These are phyloP conservation scores for Campoletis raptor DNA, from an alignment of 2,888 invertebrate species.

Conservation along the genomic window DNA sequence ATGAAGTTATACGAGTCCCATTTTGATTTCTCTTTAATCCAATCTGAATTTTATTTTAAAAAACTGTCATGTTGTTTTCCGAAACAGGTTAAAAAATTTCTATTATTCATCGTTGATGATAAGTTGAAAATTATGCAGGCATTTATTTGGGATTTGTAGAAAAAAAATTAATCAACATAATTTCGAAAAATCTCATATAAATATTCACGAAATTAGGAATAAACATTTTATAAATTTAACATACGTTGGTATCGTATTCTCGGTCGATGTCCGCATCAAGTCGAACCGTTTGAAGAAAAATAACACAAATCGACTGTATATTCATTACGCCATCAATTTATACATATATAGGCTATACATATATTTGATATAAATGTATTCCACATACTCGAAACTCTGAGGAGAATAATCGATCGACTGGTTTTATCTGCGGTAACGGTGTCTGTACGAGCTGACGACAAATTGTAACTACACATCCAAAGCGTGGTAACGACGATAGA, in stretches of 20 bases:
- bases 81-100: background rate
- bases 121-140: no score
- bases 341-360: background rate
- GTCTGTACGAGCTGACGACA: constrained; percentile 51
- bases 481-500: constrained; percentile 12
- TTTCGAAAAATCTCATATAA: background rate
- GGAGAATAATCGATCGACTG: constrained; percentile 54
- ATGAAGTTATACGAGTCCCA: background rate
- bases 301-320: background rate
- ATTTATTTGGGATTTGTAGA: background rate
- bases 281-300: background rate
- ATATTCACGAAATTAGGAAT: background rate
- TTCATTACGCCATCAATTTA: background rate
- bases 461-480: constrained; percentile 53
- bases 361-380: constrained; percentile 30
- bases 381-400: constrained; percentile 22
- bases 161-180: background rate
- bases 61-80: background rate
- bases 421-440: constrained; percentile 57
- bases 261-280: background rate
- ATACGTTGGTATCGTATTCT: background rate
- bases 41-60: background rate
- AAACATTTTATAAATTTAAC: background rate
- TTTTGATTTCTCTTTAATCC: background rate
- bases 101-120: no score